Base-by-base conservation (phyloP, 1,140 invertebrate genomes). In the Drosophila bifasciata region DNA sequence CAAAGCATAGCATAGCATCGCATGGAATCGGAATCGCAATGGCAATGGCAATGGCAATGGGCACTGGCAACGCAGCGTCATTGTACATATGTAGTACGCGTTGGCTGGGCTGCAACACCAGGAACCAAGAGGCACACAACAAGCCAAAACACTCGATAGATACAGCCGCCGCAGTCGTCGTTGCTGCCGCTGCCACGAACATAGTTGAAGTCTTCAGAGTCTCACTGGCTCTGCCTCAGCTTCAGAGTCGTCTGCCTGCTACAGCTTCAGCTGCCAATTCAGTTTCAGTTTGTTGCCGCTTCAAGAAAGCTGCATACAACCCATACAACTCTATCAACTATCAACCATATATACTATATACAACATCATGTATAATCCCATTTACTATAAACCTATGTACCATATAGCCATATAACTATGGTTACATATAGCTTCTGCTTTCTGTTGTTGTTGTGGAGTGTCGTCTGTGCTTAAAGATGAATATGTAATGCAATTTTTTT, bases 81-180 rank as follows among this genome's bases (percentile, higher is more conserved):
- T 51, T 48, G 68, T 81, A 81, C 68, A 72, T 80, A 72, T 76
- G 68, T 66, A 59, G 62, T 53, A 43, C 62, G 51, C 53, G 56
- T 57, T 49, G 55, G n/a, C 69, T 70, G 70, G 56, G 19, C 19
- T n/a, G n/a, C n/a, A n/a, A 21, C 19, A 60, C 60, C 60, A 19
- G 17, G 36, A 66, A 75, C 76, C 76, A 62, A 62, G 73, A 67
- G 80, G 64, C 68, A 53, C 84, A 75, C 71, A 77, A 69, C 70
- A 88, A 88, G 32, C 32, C 81, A 86, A 88, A 88, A 86, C 78
- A 86, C 74, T 77, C 81, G 68, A 86, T 88, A 86, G 83, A 86
- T 86, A 86, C 77, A 86, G 60, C 60, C 48, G 67, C 67, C 48
- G 67, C 67, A 64, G 76, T 64, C 58, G 39, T 58, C 56, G 71